These are phyloP conservation scores for Hyles euphorbiae DNA, from an alignment of 1,140 invertebrate species.

Conservation along the genomic window DNA sequence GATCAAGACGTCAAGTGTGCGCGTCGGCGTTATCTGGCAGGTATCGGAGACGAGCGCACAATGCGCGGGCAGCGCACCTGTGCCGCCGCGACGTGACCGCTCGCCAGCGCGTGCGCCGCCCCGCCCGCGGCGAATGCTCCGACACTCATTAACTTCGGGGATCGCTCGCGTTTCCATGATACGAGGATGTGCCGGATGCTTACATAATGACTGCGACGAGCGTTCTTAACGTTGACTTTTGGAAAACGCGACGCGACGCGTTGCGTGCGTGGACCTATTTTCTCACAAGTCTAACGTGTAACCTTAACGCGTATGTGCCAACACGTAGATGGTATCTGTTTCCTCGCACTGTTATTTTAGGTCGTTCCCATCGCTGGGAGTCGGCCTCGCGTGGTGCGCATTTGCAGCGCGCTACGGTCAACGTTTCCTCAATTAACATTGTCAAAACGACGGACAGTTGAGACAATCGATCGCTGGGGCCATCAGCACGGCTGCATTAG, in stretches of 20 bases:
- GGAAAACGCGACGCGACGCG: constrained; percentile 13
- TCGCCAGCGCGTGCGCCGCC: constrained; percentile 35
- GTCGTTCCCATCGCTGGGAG: constrained; percentile 51
- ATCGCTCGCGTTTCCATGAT: constrained; percentile 59
- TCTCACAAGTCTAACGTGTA: constrained; percentile 18
- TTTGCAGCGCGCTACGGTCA: not conserved
- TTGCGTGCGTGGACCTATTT: constrained; percentile 25
- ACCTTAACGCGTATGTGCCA: constrained; percentile 15
- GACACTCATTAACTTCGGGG: constrained; percentile 63
- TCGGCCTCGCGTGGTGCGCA: constrained; percentile 27
- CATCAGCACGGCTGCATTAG: constrained; percentile 23
- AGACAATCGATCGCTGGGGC: constrained; percentile 7
- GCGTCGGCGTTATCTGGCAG: constrained; percentile 24
- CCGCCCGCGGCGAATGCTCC: constrained; percentile 50
- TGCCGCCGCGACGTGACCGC: constrained; percentile 23
- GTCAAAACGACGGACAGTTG: constrained; percentile 4
- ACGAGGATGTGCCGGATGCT: constrained; percentile 56
- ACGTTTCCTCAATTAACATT: constrained; percentile 30
- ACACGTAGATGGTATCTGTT: constrained; percentile 10
- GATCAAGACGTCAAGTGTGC: constrained; percentile 33
- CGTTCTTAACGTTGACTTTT: constrained; percentile 16
- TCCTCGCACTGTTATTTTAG: constrained; percentile 39
- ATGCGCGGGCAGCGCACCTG: constrained; percentile 30
- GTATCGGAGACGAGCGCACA: constrained; percentile 22
- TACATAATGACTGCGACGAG: constrained; percentile 47